Percentiles rank a stretch among this genome's conserved stretches.
phyloP scores from a whole-genome alignment of 2,888 invertebrate species.

The Chloromyia formosa region DNA sequence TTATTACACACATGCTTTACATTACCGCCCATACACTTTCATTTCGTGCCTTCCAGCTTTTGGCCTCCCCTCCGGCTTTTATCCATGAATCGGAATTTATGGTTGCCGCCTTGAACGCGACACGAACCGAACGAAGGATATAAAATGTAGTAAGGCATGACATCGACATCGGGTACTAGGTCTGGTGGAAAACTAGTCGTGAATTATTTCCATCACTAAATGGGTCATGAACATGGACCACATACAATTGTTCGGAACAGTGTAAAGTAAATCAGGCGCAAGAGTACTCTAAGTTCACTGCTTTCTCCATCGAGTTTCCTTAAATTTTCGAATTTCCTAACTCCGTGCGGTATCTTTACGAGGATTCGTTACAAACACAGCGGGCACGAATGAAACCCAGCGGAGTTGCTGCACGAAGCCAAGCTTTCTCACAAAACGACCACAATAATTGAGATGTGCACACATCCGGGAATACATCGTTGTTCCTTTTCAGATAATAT shows the following conservation, averaged over 20 bases:
- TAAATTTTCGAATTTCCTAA: neutral
- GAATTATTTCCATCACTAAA: constrained; percentile 46
- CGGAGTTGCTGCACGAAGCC: neutral
- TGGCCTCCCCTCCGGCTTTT: constrained; percentile 5
- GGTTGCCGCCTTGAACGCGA: constrained; percentile 29
- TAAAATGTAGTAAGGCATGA: constrained; percentile 26
- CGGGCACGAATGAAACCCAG: no score
- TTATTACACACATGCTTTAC: neutral
- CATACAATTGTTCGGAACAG: constrained; percentile 26
- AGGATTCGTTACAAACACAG: no score
- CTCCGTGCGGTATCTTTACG: neutral
- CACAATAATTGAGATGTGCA: constrained; percentile 39
- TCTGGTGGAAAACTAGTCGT: constrained; percentile 42
- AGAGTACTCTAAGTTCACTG: neutral
- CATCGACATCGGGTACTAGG: constrained; percentile 20
- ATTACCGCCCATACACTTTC: constrained; percentile 23
- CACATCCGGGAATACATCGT: neutral
- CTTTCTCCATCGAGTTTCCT: neutral
- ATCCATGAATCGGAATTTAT: constrained; percentile 37
- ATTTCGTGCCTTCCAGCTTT: constrained; percentile 17
- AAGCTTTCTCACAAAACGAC: neutral
- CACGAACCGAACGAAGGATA: constrained; percentile 14
- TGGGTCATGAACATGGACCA: constrained; percentile 48
- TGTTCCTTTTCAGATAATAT: neutral
- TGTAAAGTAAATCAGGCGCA: neutral